Evolutionary conservation across 2,888 invertebrate species (phyloP), one percentile per base, ranked within the genome.

Genomic region (Lepidocyrtinus sp.): DNA sequence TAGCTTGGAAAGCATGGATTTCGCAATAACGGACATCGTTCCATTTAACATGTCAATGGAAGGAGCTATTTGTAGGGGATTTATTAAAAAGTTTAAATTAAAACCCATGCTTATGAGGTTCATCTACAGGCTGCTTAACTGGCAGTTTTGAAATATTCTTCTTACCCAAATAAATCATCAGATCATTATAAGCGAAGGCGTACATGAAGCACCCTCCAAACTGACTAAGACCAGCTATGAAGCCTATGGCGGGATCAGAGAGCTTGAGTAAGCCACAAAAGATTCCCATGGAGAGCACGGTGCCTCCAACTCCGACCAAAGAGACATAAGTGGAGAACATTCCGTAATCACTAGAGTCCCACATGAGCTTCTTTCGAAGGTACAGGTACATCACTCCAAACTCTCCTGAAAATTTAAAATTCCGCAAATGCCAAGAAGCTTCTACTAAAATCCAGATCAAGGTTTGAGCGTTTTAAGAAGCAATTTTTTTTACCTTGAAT

Each of bases 211-310:
- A 94, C 0, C 95, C 93, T 25, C 95, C 89, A 79, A 96, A 95
- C 90, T 95, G 95, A 87, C 95, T 95, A 87, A 93, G 92, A 86
- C 94, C 94, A 2, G 95, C 95, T 88, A 95, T 92, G 1, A 95
- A 93, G 22, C 96, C 96, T 55, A 96, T 93, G n/a, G 95, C 90
- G 0, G 95, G 94, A 87, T 96, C 96, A 86, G 95, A 95, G 82
- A 94, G 93, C 89, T 95, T 93, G 82, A 95, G 88, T 76, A 93
- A 88, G 87, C 95, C 94, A 86, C 95, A 95, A 88, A 96, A 94
- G 1, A 96, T 90, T 46, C 95, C 95, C 50, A 96, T 95, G 0
- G 95, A 94, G 24, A 85, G 5, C 12, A 83, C 17, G 1, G 77
- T 81, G 15, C 85, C 85, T 82, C 24, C 25, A 5, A 82, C 74